Conservation (phyloP, 2,797 vertebrate genomes). For the Rhinella marina region DNA sequence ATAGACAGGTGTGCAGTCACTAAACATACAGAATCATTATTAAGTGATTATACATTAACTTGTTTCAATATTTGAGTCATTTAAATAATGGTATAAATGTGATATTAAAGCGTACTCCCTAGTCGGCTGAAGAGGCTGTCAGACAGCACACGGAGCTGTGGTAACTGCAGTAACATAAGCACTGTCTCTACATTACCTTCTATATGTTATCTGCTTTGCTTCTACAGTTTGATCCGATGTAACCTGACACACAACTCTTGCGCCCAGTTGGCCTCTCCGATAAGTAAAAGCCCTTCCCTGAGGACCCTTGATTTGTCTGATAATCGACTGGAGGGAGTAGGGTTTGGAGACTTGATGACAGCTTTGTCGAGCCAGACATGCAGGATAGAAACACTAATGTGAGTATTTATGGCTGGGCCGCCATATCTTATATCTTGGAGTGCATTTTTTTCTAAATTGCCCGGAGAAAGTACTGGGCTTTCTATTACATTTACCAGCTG, state of each 20-base stretch:
- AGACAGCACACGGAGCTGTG: not conserved
- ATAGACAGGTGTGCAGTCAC: not conserved
- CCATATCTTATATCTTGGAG: too few species aligned
- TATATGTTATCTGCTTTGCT: not conserved
- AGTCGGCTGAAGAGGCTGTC: not conserved
- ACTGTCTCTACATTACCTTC: not conserved
- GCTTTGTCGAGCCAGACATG: conserved; percentile 8
- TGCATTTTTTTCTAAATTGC: too few species aligned
- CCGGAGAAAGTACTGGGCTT: too few species aligned
- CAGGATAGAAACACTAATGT: conserved; percentile 14
- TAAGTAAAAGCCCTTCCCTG: not conserved
- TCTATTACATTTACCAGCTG: too few species aligned
- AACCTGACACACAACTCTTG: conserved; percentile 9
- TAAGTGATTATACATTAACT: not conserved
- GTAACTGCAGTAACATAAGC: not conserved
- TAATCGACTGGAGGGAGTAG: not conserved
- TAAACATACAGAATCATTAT: not conserved
- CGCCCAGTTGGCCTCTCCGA: not conserved
- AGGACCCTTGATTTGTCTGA: conserved; percentile 18
- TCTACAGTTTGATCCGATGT: conserved; percentile 1
- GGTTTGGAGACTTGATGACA: conserved; percentile 13
- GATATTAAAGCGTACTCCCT: not conserved
- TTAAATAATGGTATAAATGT: not conserved
- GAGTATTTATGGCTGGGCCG: not conserved
- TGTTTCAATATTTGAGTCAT: not conserved